Evolutionary conservation across 2,888 invertebrate genomes (phyloP), one percentile per base, ranked within the genome.

Genomic region (Pimpla rufipes): DNA sequence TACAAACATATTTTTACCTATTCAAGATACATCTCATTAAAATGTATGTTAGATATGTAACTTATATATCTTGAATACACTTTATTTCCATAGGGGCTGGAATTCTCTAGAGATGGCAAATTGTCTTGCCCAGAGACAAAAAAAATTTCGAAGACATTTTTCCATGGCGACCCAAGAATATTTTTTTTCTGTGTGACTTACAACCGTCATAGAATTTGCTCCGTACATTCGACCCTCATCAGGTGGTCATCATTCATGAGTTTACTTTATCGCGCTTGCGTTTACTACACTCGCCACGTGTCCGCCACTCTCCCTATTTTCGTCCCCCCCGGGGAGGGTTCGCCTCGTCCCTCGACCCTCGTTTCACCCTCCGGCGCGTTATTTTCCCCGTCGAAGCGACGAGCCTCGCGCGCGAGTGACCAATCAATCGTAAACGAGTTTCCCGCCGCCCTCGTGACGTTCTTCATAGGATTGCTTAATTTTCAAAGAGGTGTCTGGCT

Each of bases 391-490:
- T n/a, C 29, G 29, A 42, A 45, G 37, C 37, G 37, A 62, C 62
- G 62, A 37, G 1, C 13, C 16, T 37, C 37, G 18, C 29, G 13
- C 64, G 55, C 52, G 64, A 64, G 52, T 29, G 7, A 66, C 68
- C 81, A 71, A 81, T 81, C 81, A 81, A 81, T 81, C 73, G 77
- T 73, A 66, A 62, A 45, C 66, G 29, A 42, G 55, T 70, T 64
- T 18, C 45, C 18, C 16, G 23, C 45, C 57, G n/a, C n/a, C 57
- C 29, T 10, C 42, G 57, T 52, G 57, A 59, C 57, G 35, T 45
- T 71, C 45, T 35, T 18, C 42, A 67, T n/a, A n/a, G 71, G 71
- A 73, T 71, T 57, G 77, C 77, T 57, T 21, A 55, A 77, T 71
- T 81, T 81, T 50, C 59, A 73, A 67, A 64, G 57, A 50, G 45